Evolutionary conservation across 2,888 invertebrate genomes (phyloP), one percentile per base, ranked within the genome.

Genomic region (Drosophila tanythrix): DNA sequence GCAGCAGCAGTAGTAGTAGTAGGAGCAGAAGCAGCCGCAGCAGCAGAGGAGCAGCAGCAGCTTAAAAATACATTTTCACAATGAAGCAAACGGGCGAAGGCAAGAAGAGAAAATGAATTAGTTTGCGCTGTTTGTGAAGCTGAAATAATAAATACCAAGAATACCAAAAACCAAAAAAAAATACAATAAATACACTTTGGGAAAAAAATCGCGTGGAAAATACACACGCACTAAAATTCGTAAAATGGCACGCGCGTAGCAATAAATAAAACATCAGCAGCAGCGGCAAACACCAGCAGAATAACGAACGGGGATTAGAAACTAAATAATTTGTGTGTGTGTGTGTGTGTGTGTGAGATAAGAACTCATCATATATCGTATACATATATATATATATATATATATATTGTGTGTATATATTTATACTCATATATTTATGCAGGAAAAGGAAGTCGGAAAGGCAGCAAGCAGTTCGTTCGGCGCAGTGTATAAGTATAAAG

Each of bases 51-150:
- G 66, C 40, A 84, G 79, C 65, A 79, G 74, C 83, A 82, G 89
- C 86, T 89, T 89, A 89, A 87, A 87, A 87, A 89, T 87, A 87
- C 89, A 87, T 87, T 87, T 87, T 87, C 88, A 89, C 85, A 87
- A 86, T 86, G 85, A 87, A 86, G 76, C 81, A 86, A 88, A 74
- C 78, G 81, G 82, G 82, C 81, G 85, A 85, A 84, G 84, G 88
- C 88, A 84, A 84, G 85, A 67, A 69, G 71, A 76, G 73, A 74
- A 70, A 73, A 79, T 80, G 67, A 73, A 76, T 79, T 76, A 76
- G 67, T 62, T 79, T 76, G 72, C 62, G 79, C 53, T 77, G 74
- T 6, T 40, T 57, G 63, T 70, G 66, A 61, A 79, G 56, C 58
- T 63, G 52, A 76, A 79, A 76, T 18, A 51, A 79, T 56, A 76